phyloP scores from a whole-genome alignment of 1,140 invertebrate species.

The Conus ventricosus region DNA sequence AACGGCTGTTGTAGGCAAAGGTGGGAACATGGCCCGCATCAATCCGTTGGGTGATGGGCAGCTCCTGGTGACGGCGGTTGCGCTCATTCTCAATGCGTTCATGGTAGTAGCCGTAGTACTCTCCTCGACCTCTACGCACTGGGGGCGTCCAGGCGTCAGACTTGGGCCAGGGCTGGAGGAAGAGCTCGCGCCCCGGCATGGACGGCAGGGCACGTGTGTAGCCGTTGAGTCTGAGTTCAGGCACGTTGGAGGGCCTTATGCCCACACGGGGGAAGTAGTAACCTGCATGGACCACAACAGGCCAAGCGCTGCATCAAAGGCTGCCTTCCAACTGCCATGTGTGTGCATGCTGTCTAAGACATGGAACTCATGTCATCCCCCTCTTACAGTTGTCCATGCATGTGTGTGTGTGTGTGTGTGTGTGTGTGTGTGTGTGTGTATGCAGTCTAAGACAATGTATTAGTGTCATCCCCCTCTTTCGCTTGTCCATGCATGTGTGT shows the following conservation, averaged over 20 bases:
- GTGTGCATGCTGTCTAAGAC: too few species aligned
- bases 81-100: conserved; percentile 60
- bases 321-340: too few species aligned
- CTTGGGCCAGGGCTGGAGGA: conserved; percentile 65
- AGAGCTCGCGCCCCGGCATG: conserved; percentile 63
- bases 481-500: too few species aligned
- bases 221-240: conserved; percentile 58
- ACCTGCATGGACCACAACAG: conserved; percentile 45
- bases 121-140: conserved; percentile 55
- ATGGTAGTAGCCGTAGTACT: conserved; percentile 71
- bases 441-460: too few species aligned
- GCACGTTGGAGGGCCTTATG: conserved; percentile 54
- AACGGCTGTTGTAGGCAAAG: conserved; percentile 34
- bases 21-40: conserved; percentile 59
- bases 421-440: too few species aligned
- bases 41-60: conserved; percentile 53
- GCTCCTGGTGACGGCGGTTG: conserved; percentile 51
- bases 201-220: conserved; percentile 65
- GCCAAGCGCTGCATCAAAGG: too few species aligned
- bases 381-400: too few species aligned
- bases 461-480: too few species aligned
- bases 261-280: conserved; percentile 62
- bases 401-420: too few species aligned
- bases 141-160: conserved; percentile 57
- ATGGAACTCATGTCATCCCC: too few species aligned